Base-by-base conservation (phyloP, 2,797 vertebrate genomes). In the Manis crassicaudata region DNA sequence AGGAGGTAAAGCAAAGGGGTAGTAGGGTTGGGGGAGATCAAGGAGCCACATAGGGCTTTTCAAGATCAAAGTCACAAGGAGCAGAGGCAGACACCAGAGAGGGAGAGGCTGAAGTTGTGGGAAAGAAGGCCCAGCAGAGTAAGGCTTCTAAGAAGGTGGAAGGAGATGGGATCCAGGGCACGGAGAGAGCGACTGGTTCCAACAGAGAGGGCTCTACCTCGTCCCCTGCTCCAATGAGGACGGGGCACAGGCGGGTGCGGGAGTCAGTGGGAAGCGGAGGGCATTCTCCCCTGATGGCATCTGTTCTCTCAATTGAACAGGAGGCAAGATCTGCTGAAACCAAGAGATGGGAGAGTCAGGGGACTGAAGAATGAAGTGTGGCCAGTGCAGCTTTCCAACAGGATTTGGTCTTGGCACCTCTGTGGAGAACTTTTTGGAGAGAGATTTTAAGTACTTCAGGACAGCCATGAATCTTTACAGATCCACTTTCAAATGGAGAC, bases 381-480 rank as follows among this genome's bases (percentile, higher is more conserved):
- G 81, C 80, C 87, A 43, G n/a, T 67, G 67, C 1, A 43, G 50
- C 67, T 35, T 68, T 60, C 81, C 73, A 90, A 56, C 86, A 72
- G n/a, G 58, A 65, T 25, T 37, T 58, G 73, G 58, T 80, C 46
- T 40, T 73, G 58, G 86, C 27, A 1, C 79, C 67, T n/a, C 72
- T 62, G 27, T 79, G 37, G 46, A 84, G 65, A 58, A 73, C 80
- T 80, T 68, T 40, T 87, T 17, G 81, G 81, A 90, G 54, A 67
- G 0, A 63, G 80, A 67, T 73, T 73, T 17, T 58, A 50, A 89
- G 65, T 67, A 73, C 73, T 90, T 90, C 58, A 2, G 27, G 86
- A 72, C 37, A 81, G 81, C 40, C n/a, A 43, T 1, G n/a, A 73
- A 52, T 58, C 80, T 58, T 79, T 50, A 60, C 0, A 80, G 90